Conservation (phyloP, 2,888 invertebrate species). For the Nomada lathburiana region DNA sequence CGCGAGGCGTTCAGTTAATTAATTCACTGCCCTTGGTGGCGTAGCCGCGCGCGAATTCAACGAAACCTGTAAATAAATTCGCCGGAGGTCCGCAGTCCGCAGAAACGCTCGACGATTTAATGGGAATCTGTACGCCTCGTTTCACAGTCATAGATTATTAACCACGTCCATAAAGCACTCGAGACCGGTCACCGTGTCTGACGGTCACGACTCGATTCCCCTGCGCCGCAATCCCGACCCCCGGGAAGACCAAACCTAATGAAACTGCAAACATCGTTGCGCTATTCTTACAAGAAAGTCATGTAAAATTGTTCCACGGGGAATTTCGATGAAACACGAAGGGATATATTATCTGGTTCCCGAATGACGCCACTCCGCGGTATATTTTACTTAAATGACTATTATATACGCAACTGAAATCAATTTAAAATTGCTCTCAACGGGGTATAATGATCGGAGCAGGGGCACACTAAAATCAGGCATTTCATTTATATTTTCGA, state of each 20-base stretch:
- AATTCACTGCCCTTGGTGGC: slow-evolving; percentile 1
- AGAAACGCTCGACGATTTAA: background rate
- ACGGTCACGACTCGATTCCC: slow-evolving; percentile 32
- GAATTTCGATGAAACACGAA: no score
- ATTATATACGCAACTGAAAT: no score
- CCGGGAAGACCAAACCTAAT: background rate
- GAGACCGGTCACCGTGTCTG: slow-evolving; percentile 36
- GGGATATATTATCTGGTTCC: no score
- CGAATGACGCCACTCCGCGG: no score
- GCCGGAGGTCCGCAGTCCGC: background rate
- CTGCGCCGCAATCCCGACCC: background rate
- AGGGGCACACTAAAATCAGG: no score
- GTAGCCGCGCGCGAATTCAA: background rate
- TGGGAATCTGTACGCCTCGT: slow-evolving; percentile 70
- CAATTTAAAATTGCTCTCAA: no score
- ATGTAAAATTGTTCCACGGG: no score
- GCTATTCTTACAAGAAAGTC: background rate
- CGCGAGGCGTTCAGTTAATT: slow-evolving; percentile 18
- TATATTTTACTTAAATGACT: no score
- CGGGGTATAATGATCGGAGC: no score
- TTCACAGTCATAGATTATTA: slow-evolving; percentile 70
- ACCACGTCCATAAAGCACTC: slow-evolving; percentile 42
- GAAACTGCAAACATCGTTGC: background rate
- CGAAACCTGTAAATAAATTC: background rate
- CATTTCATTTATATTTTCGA: no score